A percentile compares a stretch with the other conserved stretches of the same genome.
Conservation (phyloP, 2,113 vertebrate genomes). For the Baryphthengus martii region DNA sequence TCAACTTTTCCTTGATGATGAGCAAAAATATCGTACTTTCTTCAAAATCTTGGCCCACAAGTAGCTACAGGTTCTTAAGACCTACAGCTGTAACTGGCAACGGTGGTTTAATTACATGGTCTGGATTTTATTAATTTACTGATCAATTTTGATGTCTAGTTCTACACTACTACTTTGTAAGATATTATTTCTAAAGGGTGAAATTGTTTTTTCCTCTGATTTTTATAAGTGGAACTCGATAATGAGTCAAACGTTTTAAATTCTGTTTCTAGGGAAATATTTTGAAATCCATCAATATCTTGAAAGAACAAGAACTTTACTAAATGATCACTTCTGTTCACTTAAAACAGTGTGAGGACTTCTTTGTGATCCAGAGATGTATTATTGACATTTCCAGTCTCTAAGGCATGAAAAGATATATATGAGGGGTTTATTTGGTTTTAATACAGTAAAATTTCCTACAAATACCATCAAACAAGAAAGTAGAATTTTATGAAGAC, state of each 20-base stretch:
- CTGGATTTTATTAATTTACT: background rate
- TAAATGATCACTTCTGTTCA: background rate
- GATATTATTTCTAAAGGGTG: background rate
- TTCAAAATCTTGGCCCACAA: background rate
- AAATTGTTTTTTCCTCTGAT: background rate
- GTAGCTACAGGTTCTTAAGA: background rate
- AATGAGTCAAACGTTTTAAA: background rate
- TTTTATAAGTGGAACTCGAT: background rate
- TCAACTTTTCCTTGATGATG: background rate
- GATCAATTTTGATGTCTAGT: background rate
- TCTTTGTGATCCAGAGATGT: background rate
- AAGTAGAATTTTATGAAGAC: background rate
- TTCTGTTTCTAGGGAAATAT: background rate
- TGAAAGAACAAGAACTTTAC: background rate
- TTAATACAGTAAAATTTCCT: background rate
- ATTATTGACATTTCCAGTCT: background rate
- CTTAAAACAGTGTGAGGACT: background rate
- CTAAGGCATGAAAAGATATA: background rate
- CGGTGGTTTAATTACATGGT: background rate
- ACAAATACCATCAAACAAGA: background rate
- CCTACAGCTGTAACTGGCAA: background rate
- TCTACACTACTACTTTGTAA: background rate
- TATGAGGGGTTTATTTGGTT: background rate
- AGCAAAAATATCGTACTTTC: background rate
- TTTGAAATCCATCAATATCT: background rate